Percentiles rank a stretch among this genome's conserved stretches.
phyloP scores from a whole-genome alignment of 2,113 vertebrate species.

The Pachyramphus minor region DNA sequence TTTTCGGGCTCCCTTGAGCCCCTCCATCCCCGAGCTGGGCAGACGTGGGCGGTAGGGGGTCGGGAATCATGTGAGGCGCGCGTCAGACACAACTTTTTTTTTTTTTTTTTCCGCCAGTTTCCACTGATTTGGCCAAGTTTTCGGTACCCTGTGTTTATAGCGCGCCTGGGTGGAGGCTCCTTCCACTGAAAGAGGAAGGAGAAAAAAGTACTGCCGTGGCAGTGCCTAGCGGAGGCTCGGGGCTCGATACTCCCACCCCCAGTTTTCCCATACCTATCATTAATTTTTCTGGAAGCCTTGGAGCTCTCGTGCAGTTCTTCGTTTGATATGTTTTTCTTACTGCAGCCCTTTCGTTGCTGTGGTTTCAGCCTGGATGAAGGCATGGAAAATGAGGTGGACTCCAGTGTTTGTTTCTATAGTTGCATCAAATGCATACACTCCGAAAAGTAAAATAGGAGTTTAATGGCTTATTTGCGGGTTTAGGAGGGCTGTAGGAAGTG shows the following conservation, averaged over 20 bases:
- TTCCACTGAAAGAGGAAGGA: not conserved
- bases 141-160: not conserved
- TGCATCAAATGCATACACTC: fast-evolving
- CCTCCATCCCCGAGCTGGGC: not conserved
- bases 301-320: fast-evolving
- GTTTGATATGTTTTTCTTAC: fast-evolving
- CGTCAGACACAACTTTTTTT: not conserved
- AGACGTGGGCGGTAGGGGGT: not conserved
- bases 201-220: not conserved
- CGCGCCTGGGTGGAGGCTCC: not conserved
- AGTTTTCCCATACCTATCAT: fast-evolving
- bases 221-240: fast-evolving
- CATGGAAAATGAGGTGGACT: fast-evolving
- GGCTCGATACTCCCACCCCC: fast-evolving
- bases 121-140: slow-evolving; percentile 28
- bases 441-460: not conserved
- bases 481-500: not conserved
- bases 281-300: not conserved
- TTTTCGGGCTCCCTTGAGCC: not conserved
- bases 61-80: slow-evolving; percentile 23
- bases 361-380: not conserved
- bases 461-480: not conserved
- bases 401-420: not conserved
- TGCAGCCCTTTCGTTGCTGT: not conserved
- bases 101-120: not conserved